These are phyloP conservation scores for Ceratina australensis DNA, from an alignment of 1,140 invertebrate species.

Conservation along the genomic window DNA sequence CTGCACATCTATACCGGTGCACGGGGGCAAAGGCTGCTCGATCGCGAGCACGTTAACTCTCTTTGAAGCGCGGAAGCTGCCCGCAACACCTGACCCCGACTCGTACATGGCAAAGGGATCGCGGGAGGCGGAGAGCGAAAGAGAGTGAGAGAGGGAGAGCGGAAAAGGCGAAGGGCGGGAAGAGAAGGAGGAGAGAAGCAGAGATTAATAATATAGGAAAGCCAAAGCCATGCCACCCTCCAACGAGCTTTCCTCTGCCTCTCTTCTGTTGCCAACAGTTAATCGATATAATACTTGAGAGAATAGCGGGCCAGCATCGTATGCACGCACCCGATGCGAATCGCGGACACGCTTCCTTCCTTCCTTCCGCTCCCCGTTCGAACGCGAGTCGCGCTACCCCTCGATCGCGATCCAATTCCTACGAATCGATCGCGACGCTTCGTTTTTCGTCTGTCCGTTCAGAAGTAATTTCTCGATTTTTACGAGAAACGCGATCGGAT, in stretches of 20 bases:
- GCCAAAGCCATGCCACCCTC: conserved; percentile 72
- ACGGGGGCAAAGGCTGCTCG: conserved; percentile 12
- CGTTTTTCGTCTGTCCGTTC: too few species aligned
- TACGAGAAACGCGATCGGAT: too few species aligned
- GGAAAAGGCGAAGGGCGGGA: conserved; percentile 38
- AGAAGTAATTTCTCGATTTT: too few species aligned
- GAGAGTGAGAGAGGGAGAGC: conserved; percentile 58
- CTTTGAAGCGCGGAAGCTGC: conserved; percentile 70
- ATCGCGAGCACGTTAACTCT: conserved; percentile 64
- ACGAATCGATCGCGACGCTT: too few species aligned
- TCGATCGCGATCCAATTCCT: too few species aligned
- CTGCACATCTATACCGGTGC: too few species aligned
- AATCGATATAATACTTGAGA: conserved; percentile 79
- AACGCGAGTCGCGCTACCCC: neutral
- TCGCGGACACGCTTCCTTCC: neutral
- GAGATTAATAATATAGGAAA: conserved; percentile 79
- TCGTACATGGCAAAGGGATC: conserved; percentile 56
- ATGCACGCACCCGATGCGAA: conserved; percentile 34
- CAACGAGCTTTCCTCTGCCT: conserved; percentile 69
- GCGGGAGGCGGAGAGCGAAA: conserved; percentile 26
- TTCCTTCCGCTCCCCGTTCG: neutral
- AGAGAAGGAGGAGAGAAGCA: conserved; percentile 63
- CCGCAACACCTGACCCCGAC: conserved; percentile 73
- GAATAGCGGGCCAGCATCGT: conserved; percentile 67
- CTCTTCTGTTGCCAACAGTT: conserved; percentile 79